Evolutionary conservation across 1,140 invertebrate species (phyloP).

Genomic region (Ceratina australensis): DNA sequence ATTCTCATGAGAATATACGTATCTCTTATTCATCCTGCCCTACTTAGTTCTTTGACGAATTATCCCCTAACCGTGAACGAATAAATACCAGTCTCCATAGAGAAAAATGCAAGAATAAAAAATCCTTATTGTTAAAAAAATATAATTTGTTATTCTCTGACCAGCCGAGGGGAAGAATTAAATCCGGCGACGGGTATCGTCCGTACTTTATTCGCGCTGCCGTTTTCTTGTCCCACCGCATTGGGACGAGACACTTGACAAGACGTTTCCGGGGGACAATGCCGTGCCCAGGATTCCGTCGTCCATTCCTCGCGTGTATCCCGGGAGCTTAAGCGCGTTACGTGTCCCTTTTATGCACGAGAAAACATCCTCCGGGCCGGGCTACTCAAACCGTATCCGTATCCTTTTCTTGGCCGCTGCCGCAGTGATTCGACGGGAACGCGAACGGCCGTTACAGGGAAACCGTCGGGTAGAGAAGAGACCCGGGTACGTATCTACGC

Average conservation of each 20-base stretch:
- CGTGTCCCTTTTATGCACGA: slow-evolving; percentile 26
- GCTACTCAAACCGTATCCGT: not conserved
- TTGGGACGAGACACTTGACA: not conserved
- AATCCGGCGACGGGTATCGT: not conserved
- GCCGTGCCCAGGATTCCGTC: not conserved
- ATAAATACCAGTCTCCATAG: not conserved
- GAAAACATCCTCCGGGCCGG: slow-evolving; percentile 14
- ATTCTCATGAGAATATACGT: no score
- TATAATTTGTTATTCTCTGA: no score
- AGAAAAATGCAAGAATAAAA: no score
- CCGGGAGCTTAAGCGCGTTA: slow-evolving; percentile 33
- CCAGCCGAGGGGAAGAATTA: not conserved
- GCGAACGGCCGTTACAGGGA: not conserved
- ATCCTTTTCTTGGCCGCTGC: slow-evolving; percentile 5
- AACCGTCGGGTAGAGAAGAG: not conserved
- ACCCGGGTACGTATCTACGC: not conserved
- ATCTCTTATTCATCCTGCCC: no score
- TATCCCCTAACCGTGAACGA: no score
- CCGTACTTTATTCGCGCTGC: slow-evolving; percentile 9
- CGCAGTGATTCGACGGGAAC: not conserved
- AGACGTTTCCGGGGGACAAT: slow-evolving; percentile 4
- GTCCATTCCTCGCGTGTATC: not conserved
- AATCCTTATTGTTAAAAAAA: no score
- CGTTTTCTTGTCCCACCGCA: not conserved
- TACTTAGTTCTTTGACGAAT: no score